Base-by-base conservation (phyloP, 2,888 invertebrate species). In the Drosophila mercatorum region DNA sequence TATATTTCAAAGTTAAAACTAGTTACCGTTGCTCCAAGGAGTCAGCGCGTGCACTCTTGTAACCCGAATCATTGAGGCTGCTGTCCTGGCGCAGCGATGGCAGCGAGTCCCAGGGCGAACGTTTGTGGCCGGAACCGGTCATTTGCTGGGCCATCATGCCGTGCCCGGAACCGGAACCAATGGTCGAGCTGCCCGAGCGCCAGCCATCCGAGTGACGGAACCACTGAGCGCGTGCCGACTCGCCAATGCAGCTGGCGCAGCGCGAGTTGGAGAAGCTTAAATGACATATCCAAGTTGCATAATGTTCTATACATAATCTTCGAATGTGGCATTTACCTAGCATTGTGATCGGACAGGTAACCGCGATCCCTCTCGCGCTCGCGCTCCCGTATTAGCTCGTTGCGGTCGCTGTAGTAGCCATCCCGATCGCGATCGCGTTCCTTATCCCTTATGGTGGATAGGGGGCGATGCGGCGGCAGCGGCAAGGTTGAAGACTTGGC, bases 171-270 rank as follows among this genome's bases (percentile, higher is more conserved):
- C 94, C 94, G 38, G 95, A 95, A 75, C 95, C 95, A 81, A 95
- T 94, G 52, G 95, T 95, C 53, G 95, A 95, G 78, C 95, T 95
- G 70, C 95, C 96, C 46, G 96, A 95, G 76, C 96, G 95, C 97
- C 97, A 97, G 53, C 97, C 97, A 91, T 97, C 97, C 46, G 97
- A 97, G 93, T 97, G 97, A 17, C 97, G 95, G 94, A 97, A 97
- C 97, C 97, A 97, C 88, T 97, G 97, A 72, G 96, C 96, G 36
- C 97, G 95, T 72, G 97, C 96, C 31, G 97, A 96, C 93, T 97
- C 97, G n/a, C 97, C 97, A 93, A 97, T 96, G 93, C 97, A 97
- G 55, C 96, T 96, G 72, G 97, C 96, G 91, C 97, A 97, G 82
- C 97, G 94, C 43, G 95, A 95, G 71, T 95, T 94, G 67, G 94